Conservation (phyloP, 2,888 invertebrate genomes). For the Phasia obesa region DNA sequence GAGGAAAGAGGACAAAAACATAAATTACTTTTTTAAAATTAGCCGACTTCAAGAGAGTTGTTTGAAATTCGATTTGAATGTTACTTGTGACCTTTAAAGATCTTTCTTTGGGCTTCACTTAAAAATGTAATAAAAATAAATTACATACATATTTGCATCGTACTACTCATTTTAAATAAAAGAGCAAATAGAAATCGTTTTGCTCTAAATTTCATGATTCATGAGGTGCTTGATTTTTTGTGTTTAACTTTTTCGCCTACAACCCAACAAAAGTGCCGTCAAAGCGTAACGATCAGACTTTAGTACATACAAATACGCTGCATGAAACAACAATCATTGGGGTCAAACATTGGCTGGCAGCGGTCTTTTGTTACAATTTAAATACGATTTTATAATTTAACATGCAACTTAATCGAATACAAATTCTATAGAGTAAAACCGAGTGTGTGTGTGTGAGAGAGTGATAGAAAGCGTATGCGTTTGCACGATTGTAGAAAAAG, state of each 20-base stretch:
- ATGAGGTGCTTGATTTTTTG: slow-evolving; percentile 48
- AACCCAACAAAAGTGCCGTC: slow-evolving; percentile 47
- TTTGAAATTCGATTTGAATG: background rate
- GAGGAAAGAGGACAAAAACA: too few species aligned
- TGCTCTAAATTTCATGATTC: slow-evolving; percentile 72
- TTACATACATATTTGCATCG: background rate
- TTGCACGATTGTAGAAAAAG: background rate
- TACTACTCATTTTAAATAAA: background rate
- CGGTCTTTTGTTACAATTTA: slow-evolving; percentile 63
- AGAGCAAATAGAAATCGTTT: slow-evolving; percentile 54
- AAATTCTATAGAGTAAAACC: background rate
- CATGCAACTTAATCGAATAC: slow-evolving; percentile 8
- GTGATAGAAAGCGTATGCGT: background rate
- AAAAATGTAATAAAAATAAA: slow-evolving; percentile 9
- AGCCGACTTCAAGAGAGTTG: background rate
- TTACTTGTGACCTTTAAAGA: slow-evolving; percentile 16
- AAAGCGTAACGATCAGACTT: slow-evolving; percentile 62
- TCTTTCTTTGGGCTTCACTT: background rate
- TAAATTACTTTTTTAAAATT: background rate
- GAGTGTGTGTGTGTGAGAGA: background rate
- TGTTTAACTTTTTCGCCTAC: slow-evolving; percentile 44
- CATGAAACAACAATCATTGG: slow-evolving; percentile 55
- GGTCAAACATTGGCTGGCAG: slow-evolving; percentile 65
- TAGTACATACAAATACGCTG: slow-evolving; percentile 8
- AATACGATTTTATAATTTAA: slow-evolving; percentile 19